Evolutionary conservation across 2,113 vertebrate genomes (phyloP).

Genomic region (Orientallactaga bullata): DNA sequence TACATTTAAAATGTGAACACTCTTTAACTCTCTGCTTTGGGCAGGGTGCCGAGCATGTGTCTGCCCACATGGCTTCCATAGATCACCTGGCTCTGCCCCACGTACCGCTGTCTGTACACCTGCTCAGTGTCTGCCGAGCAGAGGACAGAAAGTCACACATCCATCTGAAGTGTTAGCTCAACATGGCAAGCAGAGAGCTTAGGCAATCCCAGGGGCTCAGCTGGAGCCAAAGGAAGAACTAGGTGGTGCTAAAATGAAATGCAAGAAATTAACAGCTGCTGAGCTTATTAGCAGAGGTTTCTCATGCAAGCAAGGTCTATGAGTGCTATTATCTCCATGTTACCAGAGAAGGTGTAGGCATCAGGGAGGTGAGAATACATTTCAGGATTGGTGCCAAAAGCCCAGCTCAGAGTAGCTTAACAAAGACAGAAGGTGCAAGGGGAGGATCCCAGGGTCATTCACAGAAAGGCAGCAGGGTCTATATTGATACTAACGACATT

Average conservation of each 20-base stretch:
- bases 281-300: too few relatives aligned
- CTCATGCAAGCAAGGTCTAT: too few relatives aligned
- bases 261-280: neutral
- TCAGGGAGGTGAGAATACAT: neutral
- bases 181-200: neutral
- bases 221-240: neutral
- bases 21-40: neutral
- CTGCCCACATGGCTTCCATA: accelerated
- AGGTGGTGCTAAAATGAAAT: neutral
- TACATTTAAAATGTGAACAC: neutral
- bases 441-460: neutral
- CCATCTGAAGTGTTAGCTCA: neutral
- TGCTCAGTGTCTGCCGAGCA: neutral
- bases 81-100: neutral
- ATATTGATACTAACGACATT: neutral
- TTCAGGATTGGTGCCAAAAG: neutral
- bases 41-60: accelerated
- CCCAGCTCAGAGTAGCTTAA: neutral
- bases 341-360: neutral
- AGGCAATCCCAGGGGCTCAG: neutral
- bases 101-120: accelerated
- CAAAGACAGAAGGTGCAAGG: neutral
- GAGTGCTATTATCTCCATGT: neutral
- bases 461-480: neutral
- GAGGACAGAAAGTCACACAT: neutral